A percentile compares a stretch with the other conserved stretches of the same genome.
Conservation (phyloP, 2,888 invertebrate species). For the Nasonia oneida region DNA sequence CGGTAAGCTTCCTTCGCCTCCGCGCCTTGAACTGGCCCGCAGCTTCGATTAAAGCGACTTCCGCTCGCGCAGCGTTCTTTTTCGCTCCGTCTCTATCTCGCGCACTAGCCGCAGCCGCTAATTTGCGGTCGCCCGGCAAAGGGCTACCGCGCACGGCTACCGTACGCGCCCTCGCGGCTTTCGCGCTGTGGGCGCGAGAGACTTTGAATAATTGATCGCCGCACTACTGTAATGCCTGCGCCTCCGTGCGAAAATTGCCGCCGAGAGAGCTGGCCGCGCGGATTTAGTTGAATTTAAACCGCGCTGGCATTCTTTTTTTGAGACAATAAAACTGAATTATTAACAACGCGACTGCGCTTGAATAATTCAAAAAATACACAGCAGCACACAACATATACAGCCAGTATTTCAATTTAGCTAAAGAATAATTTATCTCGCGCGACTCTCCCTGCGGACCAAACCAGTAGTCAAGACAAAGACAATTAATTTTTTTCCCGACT, state of each 20-base stretch:
- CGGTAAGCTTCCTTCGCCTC: neutral
- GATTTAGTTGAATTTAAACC: too few relatives aligned
- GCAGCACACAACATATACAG: too few relatives aligned
- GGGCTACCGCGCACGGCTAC: conserved; percentile 51
- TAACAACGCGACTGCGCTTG: neutral
- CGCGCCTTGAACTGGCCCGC: neutral
- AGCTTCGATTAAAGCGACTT: conserved; percentile 49
- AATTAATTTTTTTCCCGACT: conserved; percentile 61
- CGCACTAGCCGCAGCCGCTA: conserved; percentile 66
- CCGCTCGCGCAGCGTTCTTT: neutral
- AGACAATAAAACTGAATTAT: neutral
- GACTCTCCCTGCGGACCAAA: conserved; percentile 49
- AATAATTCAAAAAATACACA: neutral
- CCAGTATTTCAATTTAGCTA: conserved; percentile 55
- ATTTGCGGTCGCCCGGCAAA: conserved; percentile 57
- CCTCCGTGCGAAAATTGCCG: neutral
- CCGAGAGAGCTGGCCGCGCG: neutral
- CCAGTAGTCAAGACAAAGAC: conserved; percentile 62
- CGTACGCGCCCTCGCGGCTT: conserved; percentile 20
- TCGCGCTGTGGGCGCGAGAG: neutral
- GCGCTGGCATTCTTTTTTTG: neutral
- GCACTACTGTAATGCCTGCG: neutral
- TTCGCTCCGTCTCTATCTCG: conserved; percentile 7
- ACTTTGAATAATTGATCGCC: conserved; percentile 57
- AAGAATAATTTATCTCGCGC: conserved; percentile 58